phyloP scores from a whole-genome alignment of 2,797 vertebrate genomes.

The Siniperca scherzeri region DNA sequence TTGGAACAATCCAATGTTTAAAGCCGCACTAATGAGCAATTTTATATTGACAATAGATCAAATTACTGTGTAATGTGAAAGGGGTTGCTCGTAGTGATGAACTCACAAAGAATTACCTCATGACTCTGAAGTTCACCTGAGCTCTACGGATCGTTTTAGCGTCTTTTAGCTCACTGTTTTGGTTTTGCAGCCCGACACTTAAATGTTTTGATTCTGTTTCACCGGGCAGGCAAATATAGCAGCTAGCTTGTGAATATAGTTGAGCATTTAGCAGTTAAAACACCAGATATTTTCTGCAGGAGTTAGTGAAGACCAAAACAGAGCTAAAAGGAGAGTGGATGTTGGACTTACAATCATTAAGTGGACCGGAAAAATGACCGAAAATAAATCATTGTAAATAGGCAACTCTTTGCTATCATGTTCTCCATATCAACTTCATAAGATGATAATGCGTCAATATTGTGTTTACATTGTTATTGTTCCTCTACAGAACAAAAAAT shows the following conservation, averaged over 20 bases:
- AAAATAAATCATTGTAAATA: neutral
- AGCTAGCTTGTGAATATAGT: too few relatives aligned
- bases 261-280: neutral
- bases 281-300: neutral
- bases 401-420: neutral
- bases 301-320: neutral
- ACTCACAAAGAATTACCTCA: too few relatives aligned
- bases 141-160: neutral
- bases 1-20: neutral
- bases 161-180: neutral
- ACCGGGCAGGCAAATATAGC: too few relatives aligned
- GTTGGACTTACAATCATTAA: neutral
- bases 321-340: neutral
- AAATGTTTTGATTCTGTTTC: neutral
- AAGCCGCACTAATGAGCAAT: neutral
- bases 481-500: neutral
- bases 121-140: neutral
- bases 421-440: neutral
- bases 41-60: neutral
- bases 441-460: neutral
- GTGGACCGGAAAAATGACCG: too few relatives aligned
- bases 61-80: neutral
- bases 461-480: neutral
- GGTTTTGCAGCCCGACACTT: neutral
- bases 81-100: too few relatives aligned